Percentiles rank a stretch among this genome's conserved stretches.
These are phyloP conservation scores for Nasonia oneida DNA, from an alignment of 2,888 invertebrate species.

Conservation along the genomic window DNA sequence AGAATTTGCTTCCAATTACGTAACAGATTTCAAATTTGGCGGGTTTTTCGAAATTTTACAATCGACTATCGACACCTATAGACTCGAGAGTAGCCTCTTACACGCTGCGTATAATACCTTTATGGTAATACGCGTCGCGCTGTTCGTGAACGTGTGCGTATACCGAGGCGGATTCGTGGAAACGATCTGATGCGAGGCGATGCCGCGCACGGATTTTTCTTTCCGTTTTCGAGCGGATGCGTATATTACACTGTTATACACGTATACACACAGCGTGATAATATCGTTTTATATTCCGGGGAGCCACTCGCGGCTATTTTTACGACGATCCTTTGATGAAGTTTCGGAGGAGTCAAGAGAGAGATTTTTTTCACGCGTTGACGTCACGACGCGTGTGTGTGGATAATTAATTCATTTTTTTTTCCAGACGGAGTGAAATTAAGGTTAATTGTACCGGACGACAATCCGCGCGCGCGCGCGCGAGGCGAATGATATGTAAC, in stretches of 20 bases:
- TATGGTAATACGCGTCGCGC: conserved; percentile 10
- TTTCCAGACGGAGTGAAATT: neutral
- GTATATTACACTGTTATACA: neutral
- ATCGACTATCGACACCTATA: neutral
- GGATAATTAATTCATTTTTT: neutral
- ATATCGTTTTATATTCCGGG: neutral
- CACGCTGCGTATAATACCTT: neutral
- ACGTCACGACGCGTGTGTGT: neutral
- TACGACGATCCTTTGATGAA: neutral
- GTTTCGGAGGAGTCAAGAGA: too few species aligned
- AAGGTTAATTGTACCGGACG: neutral
- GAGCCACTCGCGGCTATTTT: neutral
- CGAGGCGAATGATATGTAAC: neutral
- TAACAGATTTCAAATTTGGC: conserved; percentile 15
- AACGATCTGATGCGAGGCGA: neutral
- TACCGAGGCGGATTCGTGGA: neutral
- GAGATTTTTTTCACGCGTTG: neutral
- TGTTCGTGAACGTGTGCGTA: neutral
- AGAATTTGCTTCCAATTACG: neutral
- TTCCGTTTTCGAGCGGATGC: conserved; percentile 26
- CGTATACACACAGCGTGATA: neutral
- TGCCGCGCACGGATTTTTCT: conserved; percentile 5
- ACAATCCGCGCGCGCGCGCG: neutral
- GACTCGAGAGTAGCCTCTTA: neutral
- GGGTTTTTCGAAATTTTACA: neutral